Conservation (phyloP, 2,113 vertebrate genomes). For the Nothocercus julius region DNA sequence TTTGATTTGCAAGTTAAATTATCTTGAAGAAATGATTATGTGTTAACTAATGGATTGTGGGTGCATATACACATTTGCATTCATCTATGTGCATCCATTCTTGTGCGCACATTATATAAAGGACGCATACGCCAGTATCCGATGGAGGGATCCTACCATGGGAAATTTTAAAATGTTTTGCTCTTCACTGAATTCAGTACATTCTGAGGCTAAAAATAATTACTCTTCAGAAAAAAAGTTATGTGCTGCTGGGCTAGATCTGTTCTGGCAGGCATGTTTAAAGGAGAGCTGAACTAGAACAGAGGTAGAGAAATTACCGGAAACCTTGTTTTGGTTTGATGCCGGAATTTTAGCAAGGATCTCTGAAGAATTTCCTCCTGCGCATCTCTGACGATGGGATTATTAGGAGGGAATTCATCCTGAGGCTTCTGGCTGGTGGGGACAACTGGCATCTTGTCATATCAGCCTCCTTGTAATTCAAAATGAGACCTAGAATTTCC, state of each 20-base stretch:
- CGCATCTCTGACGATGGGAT: not conserved
- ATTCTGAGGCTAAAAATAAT: conserved; percentile 55
- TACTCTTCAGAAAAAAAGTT: conserved; percentile 7
- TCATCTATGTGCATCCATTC: not conserved
- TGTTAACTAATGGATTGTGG: not conserved
- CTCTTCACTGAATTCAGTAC: conserved; percentile 1
- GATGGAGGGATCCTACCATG: not conserved
- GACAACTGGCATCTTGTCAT: not conserved
- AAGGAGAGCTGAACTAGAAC: conserved; percentile 11
- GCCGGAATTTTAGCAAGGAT: conserved; percentile 16
- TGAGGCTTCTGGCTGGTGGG: not conserved
- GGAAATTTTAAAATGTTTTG: conserved; percentile 42
- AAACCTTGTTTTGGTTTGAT: not conserved
- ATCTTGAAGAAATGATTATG: not conserved
- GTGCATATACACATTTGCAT: not conserved
- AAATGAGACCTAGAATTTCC: not conserved
- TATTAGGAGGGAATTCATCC: not conserved
- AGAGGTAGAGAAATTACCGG: not conserved
- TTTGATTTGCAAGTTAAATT: not conserved
- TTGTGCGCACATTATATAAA: not conserved
- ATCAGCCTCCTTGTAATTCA: not conserved
- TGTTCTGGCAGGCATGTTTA: conserved; percentile 54
- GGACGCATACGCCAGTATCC: not conserved
- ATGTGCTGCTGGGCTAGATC: conserved; percentile 30
- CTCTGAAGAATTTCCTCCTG: not conserved